Base-by-base conservation (phyloP, 2,113 vertebrate genomes). In the Bubo scandiacus region DNA sequence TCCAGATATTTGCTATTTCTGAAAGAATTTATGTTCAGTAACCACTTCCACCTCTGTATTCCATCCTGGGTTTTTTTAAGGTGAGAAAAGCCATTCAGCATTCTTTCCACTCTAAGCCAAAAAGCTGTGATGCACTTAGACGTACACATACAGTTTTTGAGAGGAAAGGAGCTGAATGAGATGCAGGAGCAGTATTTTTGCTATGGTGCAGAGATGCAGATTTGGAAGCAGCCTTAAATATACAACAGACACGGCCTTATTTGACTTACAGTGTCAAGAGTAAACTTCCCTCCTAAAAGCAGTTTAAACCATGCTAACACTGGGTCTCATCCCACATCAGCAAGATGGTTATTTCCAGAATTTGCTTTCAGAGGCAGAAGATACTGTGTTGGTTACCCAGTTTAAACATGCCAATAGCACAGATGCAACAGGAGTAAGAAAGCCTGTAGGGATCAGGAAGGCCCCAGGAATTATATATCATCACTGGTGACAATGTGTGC, bases 41-140 rank as follows among this genome's bases (percentile, higher is more conserved):
- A 67, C 88, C 68, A 55, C 62, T 73, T 90, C 71, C 47, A 86
- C 68, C n/a, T 84, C 94, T 81, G 10, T 75, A 54, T 66, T 65
- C 40, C 51, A 71, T 16, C 17, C 26, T 34, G 30, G 5, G 1
- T 5, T 52, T 62, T 84, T 78, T 57, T 57, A 16, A 59, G 55
- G 42, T 84, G n/a, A 95, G 70, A 95, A 89, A 96, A 91, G 29
- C 27, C 72, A 88, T 73, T 92, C 88, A 90, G 52, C 43, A 86
- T 72, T 92, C 72, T 94, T 94, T 90, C 75, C 55, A 71, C 51
- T 54, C 45, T 54, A 96, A 94, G 87, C 59, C 75, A 86, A 87
- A 81, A 61, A 36, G 42, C 21, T 66, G 15, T 72, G 54, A 87
- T 85, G 26, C 30, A 74, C 38, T 86, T 30, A 55, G 11, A 47